These are phyloP conservation scores for Holacanthus passer DNA, from an alignment of 2,113 vertebrate species.

Conservation along the genomic window DNA sequence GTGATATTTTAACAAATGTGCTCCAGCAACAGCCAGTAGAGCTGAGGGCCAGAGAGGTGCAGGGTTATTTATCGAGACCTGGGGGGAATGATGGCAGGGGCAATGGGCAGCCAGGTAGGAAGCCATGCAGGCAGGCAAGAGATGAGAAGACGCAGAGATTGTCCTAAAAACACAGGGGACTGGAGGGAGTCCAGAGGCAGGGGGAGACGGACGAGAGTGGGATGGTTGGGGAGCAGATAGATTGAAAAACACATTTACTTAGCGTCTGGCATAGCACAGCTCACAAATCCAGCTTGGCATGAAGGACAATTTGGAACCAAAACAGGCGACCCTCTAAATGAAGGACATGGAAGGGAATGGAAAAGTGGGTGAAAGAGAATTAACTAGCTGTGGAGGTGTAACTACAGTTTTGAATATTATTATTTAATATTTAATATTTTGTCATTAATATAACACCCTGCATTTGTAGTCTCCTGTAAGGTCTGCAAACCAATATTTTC, in stretches of 20 bases:
- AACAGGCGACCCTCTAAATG: slow-evolving; percentile 84
- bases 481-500: not conserved
- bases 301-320: slow-evolving; percentile 91
- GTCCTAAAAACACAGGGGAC: slow-evolving; percentile 79
- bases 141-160: slow-evolving; percentile 76
- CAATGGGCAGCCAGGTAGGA: slow-evolving; percentile 84
- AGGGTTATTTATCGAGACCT: slow-evolving; percentile 90
- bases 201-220: slow-evolving; percentile 63
- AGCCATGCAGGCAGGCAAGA: slow-evolving; percentile 56
- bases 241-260: slow-evolving; percentile 91
- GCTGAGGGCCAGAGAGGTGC: slow-evolving; percentile 76
- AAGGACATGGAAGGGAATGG: slow-evolving; percentile 79
- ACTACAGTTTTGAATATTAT: slow-evolving; percentile 21
- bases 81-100: slow-evolving; percentile 86
- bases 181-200: slow-evolving; percentile 70
- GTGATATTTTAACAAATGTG: slow-evolving; percentile 91
- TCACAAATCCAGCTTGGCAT: slow-evolving; percentile 90
- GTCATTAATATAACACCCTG: not conserved
- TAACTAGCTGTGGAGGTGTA: slow-evolving; percentile 41
- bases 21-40: slow-evolving; percentile 82
- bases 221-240: slow-evolving; percentile 73
- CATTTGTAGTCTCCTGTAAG: not conserved
- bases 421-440: slow-evolving; percentile 8
- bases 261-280: slow-evolving; percentile 86
- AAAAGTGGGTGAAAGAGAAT: slow-evolving; percentile 57